A percentile compares a stretch with the other conserved stretches of the same genome.
Evolutionary conservation across 1,140 invertebrate species (phyloP).

Genomic region (Brachionus angularis): DNA sequence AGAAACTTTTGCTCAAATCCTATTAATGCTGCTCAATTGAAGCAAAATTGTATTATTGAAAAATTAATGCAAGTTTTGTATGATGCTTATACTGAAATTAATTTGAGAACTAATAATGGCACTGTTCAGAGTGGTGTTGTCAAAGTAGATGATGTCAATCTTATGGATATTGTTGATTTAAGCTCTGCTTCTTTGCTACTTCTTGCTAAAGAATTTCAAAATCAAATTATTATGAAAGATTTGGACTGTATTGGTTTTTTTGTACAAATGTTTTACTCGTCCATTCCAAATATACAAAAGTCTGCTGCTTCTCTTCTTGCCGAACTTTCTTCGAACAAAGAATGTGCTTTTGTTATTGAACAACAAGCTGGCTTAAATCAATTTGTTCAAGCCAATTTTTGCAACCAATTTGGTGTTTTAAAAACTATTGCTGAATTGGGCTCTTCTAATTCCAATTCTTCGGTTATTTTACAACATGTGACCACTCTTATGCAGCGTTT

Average conservation of each 20-base stretch:
- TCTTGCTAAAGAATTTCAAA: conserved; percentile 85
- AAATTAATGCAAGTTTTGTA: conserved; percentile 81
- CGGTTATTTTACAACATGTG: conserved; percentile 4
- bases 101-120: not conserved
- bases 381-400: conserved; percentile 23
- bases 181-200: conserved; percentile 85
- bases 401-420: conserved; percentile 18
- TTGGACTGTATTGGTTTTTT: conserved; percentile 43
- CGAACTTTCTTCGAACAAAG: not conserved
- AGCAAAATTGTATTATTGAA: conserved; percentile 82
- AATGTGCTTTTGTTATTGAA: conserved; percentile 34
- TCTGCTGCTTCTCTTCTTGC: not conserved
- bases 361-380: conserved; percentile 15
- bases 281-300: not conserved
- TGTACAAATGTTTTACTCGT: conserved; percentile 22
- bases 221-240: conserved; percentile 62
- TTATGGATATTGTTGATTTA: conserved; percentile 97
- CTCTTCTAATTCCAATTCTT: not conserved
- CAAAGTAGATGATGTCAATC: conserved; percentile 86
- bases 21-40: conserved; percentile 84
- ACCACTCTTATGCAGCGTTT: conserved; percentile 24
- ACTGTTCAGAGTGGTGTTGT: not conserved
- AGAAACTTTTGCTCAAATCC: conserved; percentile 90
- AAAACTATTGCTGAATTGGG: conserved; percentile 11
- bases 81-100: conserved; percentile 73